Conservation (phyloP, 2,797 vertebrate species). For the Emys orbicularis region DNA sequence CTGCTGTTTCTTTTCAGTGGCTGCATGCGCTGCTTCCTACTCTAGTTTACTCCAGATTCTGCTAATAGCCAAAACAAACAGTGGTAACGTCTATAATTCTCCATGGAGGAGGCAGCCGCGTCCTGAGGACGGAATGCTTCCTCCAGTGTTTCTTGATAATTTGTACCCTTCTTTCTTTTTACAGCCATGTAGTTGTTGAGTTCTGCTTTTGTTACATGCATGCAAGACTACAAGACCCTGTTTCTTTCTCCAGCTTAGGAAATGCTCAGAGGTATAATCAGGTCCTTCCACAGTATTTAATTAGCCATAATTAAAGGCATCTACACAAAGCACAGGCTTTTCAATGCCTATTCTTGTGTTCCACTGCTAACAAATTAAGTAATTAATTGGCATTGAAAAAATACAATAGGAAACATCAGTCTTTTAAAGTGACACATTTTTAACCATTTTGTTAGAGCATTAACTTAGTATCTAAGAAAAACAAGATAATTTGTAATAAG, state of each 20-base stretch:
- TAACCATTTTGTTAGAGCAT: conserved; percentile 67
- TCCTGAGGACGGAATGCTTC: neutral
- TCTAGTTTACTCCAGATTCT: conserved; percentile 2
- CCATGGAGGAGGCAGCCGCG: neutral
- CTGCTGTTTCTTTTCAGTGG: neutral
- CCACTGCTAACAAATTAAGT: conserved; percentile 83
- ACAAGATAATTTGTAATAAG: neutral
- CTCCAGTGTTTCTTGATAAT: neutral
- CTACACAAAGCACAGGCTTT: conserved; percentile 81
- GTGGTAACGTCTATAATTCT: neutral
- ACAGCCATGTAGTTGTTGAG: conserved; percentile 21
- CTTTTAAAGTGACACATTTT: conserved; percentile 75
- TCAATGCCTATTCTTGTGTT: conserved; percentile 81
- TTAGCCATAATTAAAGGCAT: conserved; percentile 85
- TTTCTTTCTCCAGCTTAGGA: conserved; percentile 75
- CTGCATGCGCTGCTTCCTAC: neutral
- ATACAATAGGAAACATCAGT: conserved; percentile 77
- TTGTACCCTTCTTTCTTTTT: conserved; percentile 21
- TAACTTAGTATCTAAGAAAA: neutral
- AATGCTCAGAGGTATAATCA: conserved; percentile 85
- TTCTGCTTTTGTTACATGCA: conserved; percentile 65
- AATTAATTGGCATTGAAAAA: conserved; percentile 83
- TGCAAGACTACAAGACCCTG: conserved; percentile 42
- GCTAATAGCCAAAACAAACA: neutral
- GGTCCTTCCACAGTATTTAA: conserved; percentile 82